Base-by-base conservation (phyloP, 2,888 invertebrate species). In the Drosophila picticornis region DNA sequence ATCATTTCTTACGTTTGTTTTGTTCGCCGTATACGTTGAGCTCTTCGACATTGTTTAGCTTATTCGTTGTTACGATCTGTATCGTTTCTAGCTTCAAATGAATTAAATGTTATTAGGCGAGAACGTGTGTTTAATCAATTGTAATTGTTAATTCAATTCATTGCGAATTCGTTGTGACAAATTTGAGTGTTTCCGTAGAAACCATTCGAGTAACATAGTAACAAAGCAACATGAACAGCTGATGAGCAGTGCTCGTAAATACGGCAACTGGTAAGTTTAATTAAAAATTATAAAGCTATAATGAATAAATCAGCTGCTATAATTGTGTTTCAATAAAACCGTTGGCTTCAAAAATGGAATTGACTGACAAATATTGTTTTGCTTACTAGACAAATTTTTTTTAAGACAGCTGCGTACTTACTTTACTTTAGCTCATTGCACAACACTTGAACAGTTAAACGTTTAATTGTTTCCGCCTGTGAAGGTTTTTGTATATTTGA, bases 101-200 rank as follows among this genome's bases (percentile, higher is more conserved):
- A 50, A n/a, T 61, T n/a, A 38, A 67, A 50, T 72, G 52, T 51
- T 66, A 27, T 11, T 36, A 19, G 25, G 22, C n/a, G 46, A 43
- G 55, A 57, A 67, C 64, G 60, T 69, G 66, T 80, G 80, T 77
- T 87, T 67, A 88, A 88, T 88, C 85, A 88, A 86, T 86, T 72
- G 48, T 64, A 66, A 75, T 81, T 85, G 76, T 70, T 72, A 61
- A 72, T 71, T 69, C 70, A 74, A 55, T 22, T 59, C 62, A 72
- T 76, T 56, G 66, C 60, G 48, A 66, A n/a, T 78, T 75, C 50
- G 87, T 84, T 84, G 84, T 84, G 84, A 76, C 84, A 77, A 75
- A 68, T 74, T 70, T 60, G 36, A 50, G 56, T 16, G 78, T 82
- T 74, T 34, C 66, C 83, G 32, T 80, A 78, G 75, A 65, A 84